Percentiles rank a stretch among this genome's conserved stretches.
Evolutionary conservation across 2,797 vertebrate species (phyloP).

Genomic region (Liasis olivaceus): DNA sequence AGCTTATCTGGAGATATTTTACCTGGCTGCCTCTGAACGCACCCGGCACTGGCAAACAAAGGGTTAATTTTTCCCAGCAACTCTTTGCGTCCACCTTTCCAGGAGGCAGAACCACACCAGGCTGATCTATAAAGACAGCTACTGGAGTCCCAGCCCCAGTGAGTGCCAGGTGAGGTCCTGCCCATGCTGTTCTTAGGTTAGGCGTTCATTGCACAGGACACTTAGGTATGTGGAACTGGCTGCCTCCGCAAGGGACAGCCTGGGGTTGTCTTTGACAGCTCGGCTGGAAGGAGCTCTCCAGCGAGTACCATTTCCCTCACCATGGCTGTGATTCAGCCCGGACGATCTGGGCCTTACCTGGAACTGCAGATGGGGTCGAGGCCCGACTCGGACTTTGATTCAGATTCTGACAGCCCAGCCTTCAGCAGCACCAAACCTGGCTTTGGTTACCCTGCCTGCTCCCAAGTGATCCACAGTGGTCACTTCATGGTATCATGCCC

Average conservation of each 20-base stretch:
- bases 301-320: rapidly evolving
- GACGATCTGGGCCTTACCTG: conserved; percentile 41
- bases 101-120: background rate
- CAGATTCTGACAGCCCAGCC: conserved; percentile 78
- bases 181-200: background rate
- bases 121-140: conserved; percentile 29
- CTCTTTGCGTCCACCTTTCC: background rate
- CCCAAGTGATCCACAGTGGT: conserved; percentile 96
- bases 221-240: background rate
- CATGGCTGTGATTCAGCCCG: conserved; percentile 64
- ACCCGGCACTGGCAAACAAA: rapidly evolving
- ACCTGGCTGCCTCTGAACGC: too few relatives aligned
- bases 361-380: conserved; percentile 43
- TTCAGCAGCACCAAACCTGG: conserved; percentile 42
- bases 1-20: background rate
- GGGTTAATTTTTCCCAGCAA: background rate
- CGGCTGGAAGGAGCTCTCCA: background rate
- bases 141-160: background rate
- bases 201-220: background rate
- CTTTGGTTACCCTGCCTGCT: conserved; percentile 47
- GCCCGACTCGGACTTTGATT: conserved; percentile 79
- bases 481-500: conserved; percentile 99
- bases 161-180: rapidly evolving
- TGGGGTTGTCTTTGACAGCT: background rate
- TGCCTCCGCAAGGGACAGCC: rapidly evolving